Percentiles rank a stretch among this genome's conserved stretches.
Evolutionary conservation across 2,797 vertebrate species (phyloP).

Genomic region (Spatula versicolor): DNA sequence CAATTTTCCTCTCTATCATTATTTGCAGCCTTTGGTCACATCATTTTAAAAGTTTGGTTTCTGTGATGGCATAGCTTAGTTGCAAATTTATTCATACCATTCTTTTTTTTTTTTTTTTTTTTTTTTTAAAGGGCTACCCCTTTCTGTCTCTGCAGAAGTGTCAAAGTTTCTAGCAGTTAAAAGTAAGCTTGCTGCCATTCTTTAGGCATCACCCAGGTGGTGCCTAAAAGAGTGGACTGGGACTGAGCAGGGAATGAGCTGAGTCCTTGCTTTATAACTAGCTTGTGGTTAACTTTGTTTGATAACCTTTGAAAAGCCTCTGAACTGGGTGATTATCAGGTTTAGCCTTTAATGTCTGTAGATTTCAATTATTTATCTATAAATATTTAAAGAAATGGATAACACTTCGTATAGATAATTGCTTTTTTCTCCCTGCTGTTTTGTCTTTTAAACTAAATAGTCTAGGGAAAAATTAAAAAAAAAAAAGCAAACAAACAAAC

Average conservation of each 20-base stretch:
- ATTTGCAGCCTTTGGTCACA: constrained; percentile 61
- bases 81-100: constrained; percentile 47
- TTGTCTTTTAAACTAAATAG: background rate
- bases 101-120: constrained; percentile 33
- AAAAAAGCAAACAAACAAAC: too few relatives aligned
- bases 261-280: background rate
- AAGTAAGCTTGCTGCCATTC: constrained; percentile 7
- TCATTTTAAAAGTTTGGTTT: constrained; percentile 46
- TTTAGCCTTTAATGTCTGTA: background rate
- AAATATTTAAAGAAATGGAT: background rate
- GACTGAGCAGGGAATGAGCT: background rate
- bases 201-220: background rate
- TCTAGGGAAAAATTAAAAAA: background rate
- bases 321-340: background rate
- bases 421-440: background rate
- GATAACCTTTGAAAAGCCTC: background rate
- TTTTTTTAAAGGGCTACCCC: constrained; percentile 22
- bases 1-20: constrained; percentile 47
- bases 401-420: background rate
- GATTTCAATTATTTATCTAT: background rate
- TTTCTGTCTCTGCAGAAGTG: constrained; percentile 10
- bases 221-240: background rate
- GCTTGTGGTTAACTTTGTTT: background rate
- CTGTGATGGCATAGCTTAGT: constrained; percentile 4
- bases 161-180: background rate